A percentile compares a stretch with the other conserved stretches of the same genome.
Evolutionary conservation across 2,888 invertebrate species (phyloP).

Genomic region (Pherbina coryleti): DNA sequence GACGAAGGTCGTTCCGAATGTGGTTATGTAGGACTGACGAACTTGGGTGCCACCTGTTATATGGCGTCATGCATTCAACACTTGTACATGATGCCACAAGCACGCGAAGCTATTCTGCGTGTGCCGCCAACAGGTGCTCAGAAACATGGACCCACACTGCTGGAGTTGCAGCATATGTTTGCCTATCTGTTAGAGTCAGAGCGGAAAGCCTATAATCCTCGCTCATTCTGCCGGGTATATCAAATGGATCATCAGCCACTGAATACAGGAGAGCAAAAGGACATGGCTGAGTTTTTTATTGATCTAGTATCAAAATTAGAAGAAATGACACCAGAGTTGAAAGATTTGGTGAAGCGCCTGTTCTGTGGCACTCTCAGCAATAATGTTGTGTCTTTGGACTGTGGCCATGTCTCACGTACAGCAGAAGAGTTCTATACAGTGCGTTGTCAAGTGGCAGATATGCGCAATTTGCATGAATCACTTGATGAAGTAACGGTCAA

Average conservation of each 20-base stretch:
- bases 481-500: conserved; percentile 97
- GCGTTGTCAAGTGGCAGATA: conserved; percentile 95
- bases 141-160: conserved; percentile 85
- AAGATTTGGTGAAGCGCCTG: conserved; percentile 88
- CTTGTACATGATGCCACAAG: conserved; percentile 96
- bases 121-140: conserved; percentile 80
- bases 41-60: conserved; percentile 96
- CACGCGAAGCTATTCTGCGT: conserved; percentile 84
- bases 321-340: conserved; percentile 93
- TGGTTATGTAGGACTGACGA: conserved; percentile 94
- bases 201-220: conserved; percentile 94
- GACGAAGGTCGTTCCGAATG: conserved; percentile 95
- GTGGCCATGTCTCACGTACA: conserved; percentile 93
- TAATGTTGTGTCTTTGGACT: conserved; percentile 95
- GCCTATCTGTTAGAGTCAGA: conserved; percentile 94
- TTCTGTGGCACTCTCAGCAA: conserved; percentile 96
- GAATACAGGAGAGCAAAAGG: conserved; percentile 96
- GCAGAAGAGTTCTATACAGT: conserved; percentile 97
- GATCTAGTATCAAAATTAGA: conserved; percentile 95
- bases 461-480: conserved; percentile 95
- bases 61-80: conserved; percentile 99
- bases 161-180: conserved; percentile 94
- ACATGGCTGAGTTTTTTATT: conserved; percentile 98
- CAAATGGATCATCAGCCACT: conserved; percentile 97
- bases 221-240: conserved; percentile 95